Percentiles rank a stretch among this genome's conserved stretches.
phyloP scores from a whole-genome alignment of 2,113 vertebrate species.

The Tympanuchus pallidicinctus region DNA sequence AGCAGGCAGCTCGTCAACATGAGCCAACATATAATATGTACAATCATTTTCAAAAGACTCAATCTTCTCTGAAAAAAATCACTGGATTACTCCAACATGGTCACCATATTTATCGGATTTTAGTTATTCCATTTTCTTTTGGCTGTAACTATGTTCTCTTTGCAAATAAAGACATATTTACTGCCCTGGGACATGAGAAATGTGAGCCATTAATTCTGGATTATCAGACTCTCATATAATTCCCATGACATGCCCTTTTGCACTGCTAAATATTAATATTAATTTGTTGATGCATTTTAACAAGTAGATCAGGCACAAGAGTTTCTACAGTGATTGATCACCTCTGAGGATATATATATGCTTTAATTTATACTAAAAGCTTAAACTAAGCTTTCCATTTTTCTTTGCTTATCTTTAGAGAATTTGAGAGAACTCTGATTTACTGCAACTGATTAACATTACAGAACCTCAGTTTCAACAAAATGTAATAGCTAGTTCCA shows the following conservation, averaged over 20 bases:
- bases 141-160: too few relatives aligned
- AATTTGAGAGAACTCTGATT: background rate
- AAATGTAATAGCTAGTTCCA: background rate
- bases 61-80: too few relatives aligned
- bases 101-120: too few relatives aligned
- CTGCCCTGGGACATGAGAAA: too few relatives aligned
- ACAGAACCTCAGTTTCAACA: background rate
- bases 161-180: too few relatives aligned
- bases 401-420: background rate
- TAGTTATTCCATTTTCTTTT: too few relatives aligned
- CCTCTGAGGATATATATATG: background rate
- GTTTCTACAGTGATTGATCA: background rate
- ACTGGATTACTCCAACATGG: too few relatives aligned
- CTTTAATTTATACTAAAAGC: background rate
- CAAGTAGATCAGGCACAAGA: background rate
- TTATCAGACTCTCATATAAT: background rate
- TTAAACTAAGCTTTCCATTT: background rate
- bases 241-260: background rate
- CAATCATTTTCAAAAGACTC: too few relatives aligned
- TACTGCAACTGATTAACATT: background rate
- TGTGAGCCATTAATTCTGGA: background rate
- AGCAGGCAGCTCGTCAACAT: too few relatives aligned
- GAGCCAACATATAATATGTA: too few relatives aligned
- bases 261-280: background rate
- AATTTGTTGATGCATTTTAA: background rate